phyloP scores from a whole-genome alignment of 1,140 invertebrate genomes.

The Leptinotarsa undecemlineata region DNA sequence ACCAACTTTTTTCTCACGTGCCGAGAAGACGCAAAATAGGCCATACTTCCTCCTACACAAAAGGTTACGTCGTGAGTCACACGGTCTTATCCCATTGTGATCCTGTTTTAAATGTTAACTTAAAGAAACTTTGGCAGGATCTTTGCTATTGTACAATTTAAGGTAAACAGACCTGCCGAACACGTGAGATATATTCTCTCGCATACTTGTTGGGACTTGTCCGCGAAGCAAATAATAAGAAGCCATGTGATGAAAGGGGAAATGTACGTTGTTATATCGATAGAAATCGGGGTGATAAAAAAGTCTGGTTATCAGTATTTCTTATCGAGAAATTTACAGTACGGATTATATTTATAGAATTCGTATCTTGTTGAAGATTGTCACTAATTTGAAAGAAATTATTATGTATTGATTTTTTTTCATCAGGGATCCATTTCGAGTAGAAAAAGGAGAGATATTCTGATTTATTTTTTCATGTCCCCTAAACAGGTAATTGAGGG shows the following conservation, averaged over 20 bases:
- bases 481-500: no score
- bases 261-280: no score
- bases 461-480: no score
- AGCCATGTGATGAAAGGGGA: not conserved
- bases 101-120: conserved; percentile 22
- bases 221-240: not conserved
- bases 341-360: no score
- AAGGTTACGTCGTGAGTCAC: conserved; percentile 20
- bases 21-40: conserved; percentile 11
- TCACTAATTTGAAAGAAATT: no score
- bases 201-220: conserved; percentile 14
- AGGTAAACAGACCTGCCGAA: conserved; percentile 15
- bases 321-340: no score
- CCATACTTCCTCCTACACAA: conserved; percentile 17
- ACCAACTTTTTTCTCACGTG: conserved; percentile 7
- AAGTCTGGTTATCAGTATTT: no score
- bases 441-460: no score
- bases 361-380: no score
- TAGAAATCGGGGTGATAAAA: no score
- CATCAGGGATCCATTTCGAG: no score
- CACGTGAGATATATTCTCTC: conserved; percentile 9
- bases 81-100: conserved; percentile 18
- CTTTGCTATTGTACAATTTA: conserved; percentile 13
- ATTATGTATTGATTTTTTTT: no score
- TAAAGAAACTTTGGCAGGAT: conserved; percentile 12